Evolutionary conservation across 2,888 invertebrate species (phyloP), one percentile per base, ranked within the genome.

Genomic region (Sussaba pulchella): DNA sequence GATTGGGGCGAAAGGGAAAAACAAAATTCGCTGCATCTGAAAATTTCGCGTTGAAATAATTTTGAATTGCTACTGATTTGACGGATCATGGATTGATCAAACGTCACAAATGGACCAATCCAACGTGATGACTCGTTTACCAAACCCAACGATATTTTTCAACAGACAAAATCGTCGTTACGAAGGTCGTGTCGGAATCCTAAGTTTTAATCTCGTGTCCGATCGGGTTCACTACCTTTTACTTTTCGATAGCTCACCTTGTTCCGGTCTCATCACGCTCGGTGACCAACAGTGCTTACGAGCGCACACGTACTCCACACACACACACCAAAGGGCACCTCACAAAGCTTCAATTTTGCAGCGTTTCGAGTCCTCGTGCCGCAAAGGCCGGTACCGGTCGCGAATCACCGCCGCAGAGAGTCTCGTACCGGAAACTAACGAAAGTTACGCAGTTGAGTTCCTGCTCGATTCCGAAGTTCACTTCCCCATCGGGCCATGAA

Each of bases 391-490:
- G 41, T 21, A 24, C 39, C 41, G 57, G 14, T 57, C 17, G 57
- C 57, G 31, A n/a, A 57, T 17, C 57, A 6, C 12, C 31, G 43
- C 57, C 57, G 57, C 70, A 70, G 41, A 70, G 70, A 19, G 21
- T 45, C 57, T 57, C 31, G 12, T 45, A 17, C 41, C 14, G 61
- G 47, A 79, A 74, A 75, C 70, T 71, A 59, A 61, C 70, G 70
- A 79, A 79, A 79, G 64, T 79, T 79, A 74, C 67, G 74, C 45
- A 69, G 54, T 73, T 73, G 50, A 72, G 26, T 78, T 73, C 36
- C 31, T 52, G 63, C 39, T 79, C 47, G 47, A 79, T 69, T 74
- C 57, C 61, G 21, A 24, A 69, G 54, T 26, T 21, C 26, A 17
- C 39, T 26, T 45, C 26, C 47, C 47, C 52, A 41, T 54, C 54